phyloP scores from a whole-genome alignment of 2,113 vertebrate genomes.

The Pangasianodon gigas region DNA sequence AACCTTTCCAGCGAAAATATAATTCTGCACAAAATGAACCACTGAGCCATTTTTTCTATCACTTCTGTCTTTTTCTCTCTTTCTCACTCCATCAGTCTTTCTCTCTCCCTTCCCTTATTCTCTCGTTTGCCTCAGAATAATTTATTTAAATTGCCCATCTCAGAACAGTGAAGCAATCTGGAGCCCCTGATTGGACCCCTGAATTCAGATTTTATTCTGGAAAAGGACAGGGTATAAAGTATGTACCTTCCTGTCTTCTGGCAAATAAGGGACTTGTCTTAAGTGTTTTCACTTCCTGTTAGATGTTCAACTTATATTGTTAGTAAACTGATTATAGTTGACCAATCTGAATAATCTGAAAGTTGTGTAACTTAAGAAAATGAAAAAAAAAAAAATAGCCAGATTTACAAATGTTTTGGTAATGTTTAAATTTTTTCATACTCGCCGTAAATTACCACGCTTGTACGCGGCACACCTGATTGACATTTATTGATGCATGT shows the following conservation, averaged over 20 bases:
- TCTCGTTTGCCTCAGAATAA: constrained; percentile 82
- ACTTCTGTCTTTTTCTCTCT: constrained; percentile 40
- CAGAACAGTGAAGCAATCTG: constrained; percentile 99
- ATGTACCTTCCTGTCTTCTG: constrained; percentile 96
- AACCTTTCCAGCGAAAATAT: constrained; percentile 99
- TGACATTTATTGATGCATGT: neutral
- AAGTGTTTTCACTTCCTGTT: constrained; percentile 69
- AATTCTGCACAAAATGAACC: constrained; percentile 99
- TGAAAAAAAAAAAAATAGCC: neutral
- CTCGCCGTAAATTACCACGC: neutral
- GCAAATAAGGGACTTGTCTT: constrained; percentile 93
- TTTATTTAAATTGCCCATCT: constrained; percentile 99
- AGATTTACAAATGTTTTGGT: neutral
- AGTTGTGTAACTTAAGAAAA: neutral
- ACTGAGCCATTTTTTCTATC: constrained; percentile 86
- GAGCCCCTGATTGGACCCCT: constrained; percentile 89
- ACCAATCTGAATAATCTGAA: neutral
- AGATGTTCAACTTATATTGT: neutral
- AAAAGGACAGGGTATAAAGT: constrained; percentile 77
- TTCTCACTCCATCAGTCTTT: constrained; percentile 12
- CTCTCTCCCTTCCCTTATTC: constrained; percentile 45
- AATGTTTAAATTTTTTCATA: neutral
- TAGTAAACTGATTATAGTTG: neutral
- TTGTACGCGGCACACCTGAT: neutral
- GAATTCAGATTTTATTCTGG: constrained; percentile 77